Evolutionary conservation across 2,797 vertebrate species (phyloP), one percentile per base, ranked within the genome.

Genomic region (Perodicticus potto): DNA sequence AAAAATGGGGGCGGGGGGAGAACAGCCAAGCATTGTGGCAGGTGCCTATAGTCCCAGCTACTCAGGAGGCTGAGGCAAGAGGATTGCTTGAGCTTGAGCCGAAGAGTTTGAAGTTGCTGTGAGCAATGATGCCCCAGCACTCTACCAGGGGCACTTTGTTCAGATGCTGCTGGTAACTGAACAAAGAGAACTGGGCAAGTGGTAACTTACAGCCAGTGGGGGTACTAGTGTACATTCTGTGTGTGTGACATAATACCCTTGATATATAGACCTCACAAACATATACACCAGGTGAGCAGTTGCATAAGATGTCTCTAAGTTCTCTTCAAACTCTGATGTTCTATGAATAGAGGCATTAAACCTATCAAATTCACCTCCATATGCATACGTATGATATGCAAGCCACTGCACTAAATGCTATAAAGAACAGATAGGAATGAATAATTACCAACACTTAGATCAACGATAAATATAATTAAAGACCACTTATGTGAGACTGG

Each of bases 381-480:
- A 9, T 10, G 23, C 45, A 37, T 4, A 3, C 22, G 32, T 73
- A 10, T 40, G 23, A n/a, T 4, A 10, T 25, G 25, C 70, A 25
- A 65, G 9, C 25, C 49, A 9, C 7, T 86, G n/a, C 72, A n/a
- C 37, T 53, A 63, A 81, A 19, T 55, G 45, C 70, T 86, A 2
- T 83, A n/a, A 74, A 25, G 49, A 83, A 67, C 49, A 23, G 73
- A 40, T 70, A 72, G 40, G 53, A 85, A 89, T 73, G 19, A 83
- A 93, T 45, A 57, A 57, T 76, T 65, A 27, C 43, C 59, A n/a
- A 12, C 78, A 69, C 74, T 86, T 70, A 92, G 53, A 93, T 80
- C 27, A 91, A 85, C 87, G 17, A 57, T 27, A 40, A 89, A 80
- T 57, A 76, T 19, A 84, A 78, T 63, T 49, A 74, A 90, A 88